Evolutionary conservation across 2,113 vertebrate genomes (phyloP).

Genomic region (Bathybates hornii): DNA sequence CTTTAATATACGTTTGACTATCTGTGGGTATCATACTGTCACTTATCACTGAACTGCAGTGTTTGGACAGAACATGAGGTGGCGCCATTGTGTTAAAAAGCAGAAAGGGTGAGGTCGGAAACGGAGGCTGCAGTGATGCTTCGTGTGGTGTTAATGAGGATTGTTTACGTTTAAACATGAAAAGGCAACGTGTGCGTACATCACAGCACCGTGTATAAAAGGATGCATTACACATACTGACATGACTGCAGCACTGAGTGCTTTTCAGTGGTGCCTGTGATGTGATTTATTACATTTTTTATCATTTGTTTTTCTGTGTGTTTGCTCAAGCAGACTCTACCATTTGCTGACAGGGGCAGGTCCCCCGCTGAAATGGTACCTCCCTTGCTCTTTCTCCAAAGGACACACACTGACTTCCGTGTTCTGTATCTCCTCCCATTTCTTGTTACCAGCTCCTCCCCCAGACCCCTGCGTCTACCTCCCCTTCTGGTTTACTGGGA

Average conservation of each 20-base stretch:
- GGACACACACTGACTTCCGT: constrained; percentile 3
- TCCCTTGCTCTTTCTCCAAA: constrained; percentile 22
- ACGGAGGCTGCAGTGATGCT: constrained; percentile 4
- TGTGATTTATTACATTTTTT: not conserved
- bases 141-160: not conserved
- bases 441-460: not conserved
- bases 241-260: not conserved
- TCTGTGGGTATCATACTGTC: not conserved
- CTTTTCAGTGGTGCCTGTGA: not conserved
- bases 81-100: constrained; percentile 9
- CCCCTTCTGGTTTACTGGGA: not conserved
- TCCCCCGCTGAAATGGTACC: constrained; percentile 17
- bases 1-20: fast-evolving
- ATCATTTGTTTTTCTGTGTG: not conserved
- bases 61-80: not conserved
- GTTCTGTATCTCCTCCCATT: constrained; percentile 11
- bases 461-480: not conserved
- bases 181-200: not conserved
- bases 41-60: not conserved
- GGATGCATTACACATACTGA: not conserved
- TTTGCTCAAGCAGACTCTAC: constrained; percentile 28
- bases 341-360: constrained; percentile 13
- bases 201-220: not conserved
- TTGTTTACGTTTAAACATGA: not conserved
- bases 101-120: constrained; percentile 32